Conservation (phyloP, 2,797 vertebrate species). For the Anabas testudineus region DNA sequence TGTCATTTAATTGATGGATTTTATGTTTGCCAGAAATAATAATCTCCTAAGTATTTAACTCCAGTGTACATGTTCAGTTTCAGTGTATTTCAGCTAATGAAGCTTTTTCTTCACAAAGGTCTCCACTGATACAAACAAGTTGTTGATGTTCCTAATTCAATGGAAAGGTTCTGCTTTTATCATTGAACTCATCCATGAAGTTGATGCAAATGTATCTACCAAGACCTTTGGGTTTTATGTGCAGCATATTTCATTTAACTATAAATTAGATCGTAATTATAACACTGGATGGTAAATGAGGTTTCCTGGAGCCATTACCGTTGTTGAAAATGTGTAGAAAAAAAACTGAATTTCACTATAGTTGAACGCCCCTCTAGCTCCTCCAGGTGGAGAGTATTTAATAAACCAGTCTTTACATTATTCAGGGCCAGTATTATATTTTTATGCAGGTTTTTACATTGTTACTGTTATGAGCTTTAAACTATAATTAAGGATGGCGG, state of each 20-base stretch:
- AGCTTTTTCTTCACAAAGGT: neutral
- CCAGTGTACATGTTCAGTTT: slow-evolving; percentile 1
- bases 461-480: neutral
- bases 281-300: neutral
- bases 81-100: slow-evolving; percentile 7
- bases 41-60: slow-evolving; percentile 7
- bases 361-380: slow-evolving; percentile 14
- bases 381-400: slow-evolving; percentile 31
- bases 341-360: neutral
- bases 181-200: neutral
- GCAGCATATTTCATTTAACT: neutral
- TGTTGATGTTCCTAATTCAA: neutral
- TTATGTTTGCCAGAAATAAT: neutral
- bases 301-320: neutral
- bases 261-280: neutral
- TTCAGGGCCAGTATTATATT: neutral
- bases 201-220: neutral
- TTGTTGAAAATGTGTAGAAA: neutral
- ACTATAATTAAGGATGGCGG: too few species aligned
- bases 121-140: neutral
- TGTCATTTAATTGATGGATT: slow-evolving; percentile 12
- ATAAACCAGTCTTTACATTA: neutral
- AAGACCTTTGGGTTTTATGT: neutral
- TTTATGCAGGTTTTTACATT: neutral
- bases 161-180: neutral